Base-by-base conservation (phyloP, 2,113 vertebrate genomes). In the Aviceda subcristata region DNA sequence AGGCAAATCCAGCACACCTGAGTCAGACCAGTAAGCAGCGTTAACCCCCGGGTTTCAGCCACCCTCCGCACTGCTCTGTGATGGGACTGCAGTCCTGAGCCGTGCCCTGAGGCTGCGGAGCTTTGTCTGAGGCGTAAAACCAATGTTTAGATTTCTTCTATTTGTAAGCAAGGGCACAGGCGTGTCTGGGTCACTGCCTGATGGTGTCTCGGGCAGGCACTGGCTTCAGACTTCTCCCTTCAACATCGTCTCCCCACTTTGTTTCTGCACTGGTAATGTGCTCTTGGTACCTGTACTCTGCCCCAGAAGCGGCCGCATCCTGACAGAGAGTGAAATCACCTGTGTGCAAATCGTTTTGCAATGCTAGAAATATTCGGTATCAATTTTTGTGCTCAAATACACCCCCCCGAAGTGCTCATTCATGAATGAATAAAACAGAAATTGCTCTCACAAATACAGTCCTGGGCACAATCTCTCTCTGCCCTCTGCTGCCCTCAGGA, bases 401-500 rank as follows among this genome's bases (percentile, higher is more conserved):
- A 68, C 30, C 43, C 30, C 43, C 41, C 48, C 23, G 24, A 91
- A 78, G 53, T 43, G 8, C 72, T 95, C 86, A 34, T 32, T 92
- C 29, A 12, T 27, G 36, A 75, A 96, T 81, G 66, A 94, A 76
- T 91, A 95, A 94, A 62, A 48, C 59, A 95, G 69, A 91, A 84
- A 75, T 87, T 68, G 32, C 66, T 92, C 66, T 91, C 53, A 72
- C 32, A 82, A 76, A 79, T 43, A 60, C n/a, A 95, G 77, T 74
- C 46, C 63, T 55, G 59, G 59, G 84, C 71, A 86, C 27, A 41
- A 66, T 88, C 17, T 20, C 20, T 86, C 84, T 76, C 80, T 87
- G 36, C 77, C 45, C 2, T 3, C 32, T 81, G 51, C 64, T 77
- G 43, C 92, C 69, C 57, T 57, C 79, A 85, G 32, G 80, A 74